Percentiles rank a stretch among this genome's conserved stretches.
Conservation (phyloP, 2,888 invertebrate species). For the Heliconius hortense region DNA sequence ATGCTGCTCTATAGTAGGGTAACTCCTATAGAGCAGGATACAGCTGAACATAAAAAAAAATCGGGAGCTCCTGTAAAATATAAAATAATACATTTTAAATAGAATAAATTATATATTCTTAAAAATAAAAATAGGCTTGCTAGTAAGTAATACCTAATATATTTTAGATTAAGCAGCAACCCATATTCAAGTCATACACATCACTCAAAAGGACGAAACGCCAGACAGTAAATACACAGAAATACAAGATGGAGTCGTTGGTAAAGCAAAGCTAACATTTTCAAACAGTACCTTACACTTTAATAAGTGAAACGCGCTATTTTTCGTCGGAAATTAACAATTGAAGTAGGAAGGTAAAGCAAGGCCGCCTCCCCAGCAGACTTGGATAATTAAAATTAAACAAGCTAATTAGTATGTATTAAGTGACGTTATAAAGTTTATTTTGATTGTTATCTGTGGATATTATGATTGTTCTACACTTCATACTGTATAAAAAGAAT, state of each 20-base stretch:
- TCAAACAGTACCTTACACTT: conserved; percentile 9
- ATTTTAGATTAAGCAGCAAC: not conserved
- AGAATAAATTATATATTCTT: not conserved
- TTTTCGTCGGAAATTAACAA: conserved; percentile 32
- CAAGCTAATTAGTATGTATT: conserved; percentile 55
- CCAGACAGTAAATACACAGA: conserved; percentile 12
- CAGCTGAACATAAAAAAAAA: not conserved
- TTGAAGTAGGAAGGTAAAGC: conserved; percentile 50
- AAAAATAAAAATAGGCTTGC: not conserved
- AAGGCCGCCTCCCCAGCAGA: conserved; percentile 47
- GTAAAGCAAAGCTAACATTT: conserved; percentile 3
- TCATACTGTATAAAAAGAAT: not conserved
- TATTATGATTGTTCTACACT: not conserved
- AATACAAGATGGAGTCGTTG: conserved; percentile 1
- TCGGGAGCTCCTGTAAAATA: not conserved
- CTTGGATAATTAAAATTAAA: conserved; percentile 56
- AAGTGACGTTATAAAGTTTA: conserved; percentile 30
- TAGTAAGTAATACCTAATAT: not conserved
- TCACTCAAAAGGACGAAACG: not conserved
- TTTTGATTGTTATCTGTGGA: conserved; percentile 23
- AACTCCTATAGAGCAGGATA: no score
- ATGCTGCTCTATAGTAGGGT: not conserved
- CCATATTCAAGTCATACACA: not conserved
- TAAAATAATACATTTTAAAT: not conserved
- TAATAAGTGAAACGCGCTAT: conserved; percentile 28